These are phyloP conservation scores for Pristionchus fissidentatus DNA, from an alignment of 2,888 invertebrate species.

Conservation along the genomic window DNA sequence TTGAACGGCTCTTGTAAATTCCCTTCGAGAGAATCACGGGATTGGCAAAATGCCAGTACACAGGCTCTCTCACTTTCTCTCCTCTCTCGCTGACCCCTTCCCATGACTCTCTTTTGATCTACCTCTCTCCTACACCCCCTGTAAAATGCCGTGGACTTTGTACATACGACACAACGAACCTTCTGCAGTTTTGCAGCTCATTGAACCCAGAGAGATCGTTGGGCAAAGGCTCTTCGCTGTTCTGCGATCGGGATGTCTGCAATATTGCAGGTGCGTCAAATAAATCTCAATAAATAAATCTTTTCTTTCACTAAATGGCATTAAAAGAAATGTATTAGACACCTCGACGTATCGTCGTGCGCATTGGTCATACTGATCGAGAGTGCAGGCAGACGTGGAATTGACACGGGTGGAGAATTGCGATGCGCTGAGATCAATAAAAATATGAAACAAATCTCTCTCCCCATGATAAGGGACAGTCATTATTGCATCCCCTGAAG, in stretches of 20 bases:
- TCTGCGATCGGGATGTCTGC: constrained; percentile 50
- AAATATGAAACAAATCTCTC: background rate
- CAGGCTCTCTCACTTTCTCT: too few species aligned
- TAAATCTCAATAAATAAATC: background rate
- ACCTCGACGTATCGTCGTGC: constrained; percentile 64
- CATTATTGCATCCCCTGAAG: background rate
- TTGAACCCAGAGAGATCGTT: constrained; percentile 56
- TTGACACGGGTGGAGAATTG: constrained; percentile 62
- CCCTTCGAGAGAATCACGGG: too few species aligned
- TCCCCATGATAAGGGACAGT: background rate
- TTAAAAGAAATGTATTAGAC: background rate
- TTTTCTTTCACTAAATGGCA: constrained; percentile 39
- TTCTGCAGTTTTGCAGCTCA: constrained; percentile 59
- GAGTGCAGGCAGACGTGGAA: constrained; percentile 63
- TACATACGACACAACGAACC: constrained; percentile 46
- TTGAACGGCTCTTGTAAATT: too few species aligned
- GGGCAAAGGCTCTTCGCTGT: constrained; percentile 58
- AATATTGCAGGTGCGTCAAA: background rate
- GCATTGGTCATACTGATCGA: constrained; percentile 68
- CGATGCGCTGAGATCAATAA: constrained; percentile 48
- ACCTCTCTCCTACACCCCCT: too few species aligned
- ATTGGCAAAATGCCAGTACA: too few species aligned
- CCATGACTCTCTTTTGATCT: too few species aligned
- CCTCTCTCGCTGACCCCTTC: too few species aligned
- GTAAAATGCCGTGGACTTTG: too few species aligned